Conservation (phyloP, 2,113 vertebrate species). For the Callorhinus ursinus region DNA sequence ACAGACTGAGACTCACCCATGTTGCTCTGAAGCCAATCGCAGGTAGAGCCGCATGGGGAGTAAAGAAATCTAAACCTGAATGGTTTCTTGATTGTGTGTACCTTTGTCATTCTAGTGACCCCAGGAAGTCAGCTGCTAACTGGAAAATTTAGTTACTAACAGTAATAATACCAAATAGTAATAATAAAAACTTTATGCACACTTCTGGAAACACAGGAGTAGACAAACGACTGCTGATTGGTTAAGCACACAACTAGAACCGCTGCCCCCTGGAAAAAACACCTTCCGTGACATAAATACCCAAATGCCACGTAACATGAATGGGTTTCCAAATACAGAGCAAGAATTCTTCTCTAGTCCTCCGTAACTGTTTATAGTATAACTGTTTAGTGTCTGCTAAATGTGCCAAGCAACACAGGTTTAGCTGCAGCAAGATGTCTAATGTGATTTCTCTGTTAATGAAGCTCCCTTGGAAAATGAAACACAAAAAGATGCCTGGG, state of each 20-base stretch:
- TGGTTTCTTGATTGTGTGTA: not conserved
- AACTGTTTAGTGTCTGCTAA: not conserved
- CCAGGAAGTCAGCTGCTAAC: not conserved
- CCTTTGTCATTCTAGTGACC: not conserved
- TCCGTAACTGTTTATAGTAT: not conserved
- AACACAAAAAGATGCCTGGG: not conserved
- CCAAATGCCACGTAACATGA: not conserved
- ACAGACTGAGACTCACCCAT: not conserved
- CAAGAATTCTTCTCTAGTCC: not conserved
- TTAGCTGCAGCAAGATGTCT: not conserved
- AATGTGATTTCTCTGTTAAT: conserved; percentile 22
- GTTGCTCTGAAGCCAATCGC: not conserved
- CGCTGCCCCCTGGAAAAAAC: not conserved
- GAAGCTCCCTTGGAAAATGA: conserved; percentile 32
- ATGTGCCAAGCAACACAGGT: not conserved
- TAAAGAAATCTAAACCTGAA: not conserved
- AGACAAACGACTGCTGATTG: not conserved
- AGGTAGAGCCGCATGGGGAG: not conserved
- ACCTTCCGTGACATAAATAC: not conserved
- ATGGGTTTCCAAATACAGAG: not conserved
- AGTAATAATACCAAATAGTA: not conserved
- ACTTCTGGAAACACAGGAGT: not conserved
- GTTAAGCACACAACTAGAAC: not conserved
- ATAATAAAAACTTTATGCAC: not conserved
- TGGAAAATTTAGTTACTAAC: not conserved